phyloP scores from a whole-genome alignment of 1,140 invertebrate species.

The Neelides sp. region DNA sequence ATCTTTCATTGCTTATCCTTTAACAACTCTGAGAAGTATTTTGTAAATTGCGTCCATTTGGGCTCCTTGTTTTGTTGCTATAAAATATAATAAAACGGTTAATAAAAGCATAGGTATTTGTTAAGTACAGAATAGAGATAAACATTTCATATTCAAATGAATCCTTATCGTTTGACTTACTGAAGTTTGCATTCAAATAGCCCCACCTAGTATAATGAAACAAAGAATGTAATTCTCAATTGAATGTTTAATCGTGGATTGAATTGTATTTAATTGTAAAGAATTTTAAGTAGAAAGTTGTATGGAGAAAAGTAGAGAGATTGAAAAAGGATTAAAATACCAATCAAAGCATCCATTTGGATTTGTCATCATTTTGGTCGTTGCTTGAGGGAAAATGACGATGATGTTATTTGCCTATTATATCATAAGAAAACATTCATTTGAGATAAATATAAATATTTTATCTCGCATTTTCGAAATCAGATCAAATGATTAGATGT shows the following conservation, averaged over 20 bases:
- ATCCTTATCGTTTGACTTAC: slow-evolving; percentile 5
- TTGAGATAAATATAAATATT: no score
- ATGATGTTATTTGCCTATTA: slow-evolving; percentile 39
- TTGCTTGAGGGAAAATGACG: slow-evolving; percentile 38
- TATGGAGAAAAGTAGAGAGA: no score
- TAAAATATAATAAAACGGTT: not conserved
- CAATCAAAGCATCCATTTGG: slow-evolving; percentile 38
- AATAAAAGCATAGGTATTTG: not conserved
- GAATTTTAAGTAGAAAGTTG: no score
- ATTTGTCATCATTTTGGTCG: slow-evolving; percentile 30
- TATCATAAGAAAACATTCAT: no score
- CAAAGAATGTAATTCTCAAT: no score
- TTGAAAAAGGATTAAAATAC: slow-evolving; percentile 10
- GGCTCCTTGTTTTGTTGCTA: slow-evolving; percentile 20
- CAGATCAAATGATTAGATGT: no score
- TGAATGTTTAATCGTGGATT: slow-evolving; percentile 5
- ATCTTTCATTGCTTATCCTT: slow-evolving; percentile 18
- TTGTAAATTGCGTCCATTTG: slow-evolving; percentile 19
- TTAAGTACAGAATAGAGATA: not conserved
- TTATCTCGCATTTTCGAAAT: no score
- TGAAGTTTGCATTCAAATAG: slow-evolving; percentile 20
- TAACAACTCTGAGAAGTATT: slow-evolving; percentile 15
- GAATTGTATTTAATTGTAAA: not conserved
- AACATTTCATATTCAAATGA: not conserved
- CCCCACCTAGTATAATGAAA: no score